These are phyloP conservation scores for Aromia moschata DNA, from an alignment of 2,888 invertebrate genomes.

Conservation along the genomic window DNA sequence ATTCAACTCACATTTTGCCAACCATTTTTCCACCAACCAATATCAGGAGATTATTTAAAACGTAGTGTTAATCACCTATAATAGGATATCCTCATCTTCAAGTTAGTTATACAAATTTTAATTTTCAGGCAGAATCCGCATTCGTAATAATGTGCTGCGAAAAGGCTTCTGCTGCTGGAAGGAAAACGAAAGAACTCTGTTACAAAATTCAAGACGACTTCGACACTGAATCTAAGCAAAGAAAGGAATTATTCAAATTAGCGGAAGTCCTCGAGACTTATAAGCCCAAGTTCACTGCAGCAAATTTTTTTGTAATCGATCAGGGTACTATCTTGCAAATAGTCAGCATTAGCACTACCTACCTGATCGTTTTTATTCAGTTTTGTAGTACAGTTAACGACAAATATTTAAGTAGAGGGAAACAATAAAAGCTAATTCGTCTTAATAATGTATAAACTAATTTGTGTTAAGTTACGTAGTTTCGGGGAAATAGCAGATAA, in stretches of 20 bases:
- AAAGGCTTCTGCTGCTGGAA: neutral
- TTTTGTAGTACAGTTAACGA: slow-evolving; percentile 1
- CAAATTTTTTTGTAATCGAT: slow-evolving; percentile 29
- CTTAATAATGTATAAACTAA: too few species aligned
- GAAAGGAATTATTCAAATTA: slow-evolving; percentile 28
- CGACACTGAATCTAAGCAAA: slow-evolving; percentile 16
- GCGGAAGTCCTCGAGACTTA: slow-evolving; percentile 14
- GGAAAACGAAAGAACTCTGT: slow-evolving; percentile 14
- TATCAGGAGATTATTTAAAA: too few species aligned
- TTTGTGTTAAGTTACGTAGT: too few species aligned
- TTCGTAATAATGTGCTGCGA: neutral
- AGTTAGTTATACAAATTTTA: too few species aligned
- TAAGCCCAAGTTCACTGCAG: slow-evolving; percentile 25
- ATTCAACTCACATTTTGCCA: too few species aligned
- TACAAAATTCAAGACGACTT: slow-evolving; percentile 26
- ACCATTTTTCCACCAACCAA: too few species aligned
- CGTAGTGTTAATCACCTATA: too few species aligned
- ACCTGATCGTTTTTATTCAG: slow-evolving; percentile 29
- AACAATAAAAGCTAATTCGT: too few species aligned
- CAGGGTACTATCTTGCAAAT: slow-evolving; percentile 27
- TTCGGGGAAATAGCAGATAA: too few species aligned
- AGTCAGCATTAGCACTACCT: slow-evolving; percentile 26
- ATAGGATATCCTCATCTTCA: too few species aligned
- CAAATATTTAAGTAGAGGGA: too few species aligned
- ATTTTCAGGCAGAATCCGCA: slow-evolving; percentile 4